Conservation (phyloP, 2,797 vertebrate species). For the Melanotaenia pygmaea region DNA sequence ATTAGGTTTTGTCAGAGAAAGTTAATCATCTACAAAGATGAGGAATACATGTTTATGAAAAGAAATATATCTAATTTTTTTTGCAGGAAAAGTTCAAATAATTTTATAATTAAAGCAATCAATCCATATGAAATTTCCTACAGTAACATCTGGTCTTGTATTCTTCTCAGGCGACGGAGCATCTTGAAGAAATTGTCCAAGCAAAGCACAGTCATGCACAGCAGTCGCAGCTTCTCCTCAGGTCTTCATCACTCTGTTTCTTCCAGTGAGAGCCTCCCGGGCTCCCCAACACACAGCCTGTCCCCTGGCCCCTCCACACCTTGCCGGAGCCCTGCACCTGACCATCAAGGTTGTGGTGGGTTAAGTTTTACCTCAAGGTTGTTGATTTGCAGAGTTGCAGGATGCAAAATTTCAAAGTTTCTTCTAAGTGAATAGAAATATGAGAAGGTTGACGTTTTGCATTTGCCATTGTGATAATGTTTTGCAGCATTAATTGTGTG, state of each 20-base stretch:
- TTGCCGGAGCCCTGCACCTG: slow-evolving; percentile 90
- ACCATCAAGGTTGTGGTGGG: slow-evolving; percentile 84
- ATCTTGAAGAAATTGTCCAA: slow-evolving; percentile 95
- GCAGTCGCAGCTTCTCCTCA: slow-evolving; percentile 95
- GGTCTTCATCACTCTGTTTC: slow-evolving; percentile 96
- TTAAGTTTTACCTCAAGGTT: not conserved
- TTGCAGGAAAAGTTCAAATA: not conserved
- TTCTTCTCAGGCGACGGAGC: slow-evolving; percentile 83
- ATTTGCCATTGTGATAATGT: not conserved
- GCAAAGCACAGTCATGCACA: slow-evolving; percentile 90
- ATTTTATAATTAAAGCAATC: not conserved
- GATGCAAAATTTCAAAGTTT: not conserved
- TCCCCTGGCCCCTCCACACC: slow-evolving; percentile 91
- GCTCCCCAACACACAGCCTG: slow-evolving; percentile 95
- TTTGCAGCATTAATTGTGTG: not conserved
- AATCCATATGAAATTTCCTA: not conserved
- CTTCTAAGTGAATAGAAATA: not conserved
- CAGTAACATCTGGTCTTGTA: not conserved
- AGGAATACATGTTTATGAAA: not conserved
- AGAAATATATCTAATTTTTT: not conserved
- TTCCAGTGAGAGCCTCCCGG: slow-evolving; percentile 95
- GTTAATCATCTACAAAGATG: too few relatives aligned
- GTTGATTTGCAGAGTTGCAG: too few relatives aligned
- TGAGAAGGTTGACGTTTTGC: not conserved
- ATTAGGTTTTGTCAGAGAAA: not conserved